phyloP scores from a whole-genome alignment of 2,113 vertebrate genomes.

The Tylochromis polylepis region DNA sequence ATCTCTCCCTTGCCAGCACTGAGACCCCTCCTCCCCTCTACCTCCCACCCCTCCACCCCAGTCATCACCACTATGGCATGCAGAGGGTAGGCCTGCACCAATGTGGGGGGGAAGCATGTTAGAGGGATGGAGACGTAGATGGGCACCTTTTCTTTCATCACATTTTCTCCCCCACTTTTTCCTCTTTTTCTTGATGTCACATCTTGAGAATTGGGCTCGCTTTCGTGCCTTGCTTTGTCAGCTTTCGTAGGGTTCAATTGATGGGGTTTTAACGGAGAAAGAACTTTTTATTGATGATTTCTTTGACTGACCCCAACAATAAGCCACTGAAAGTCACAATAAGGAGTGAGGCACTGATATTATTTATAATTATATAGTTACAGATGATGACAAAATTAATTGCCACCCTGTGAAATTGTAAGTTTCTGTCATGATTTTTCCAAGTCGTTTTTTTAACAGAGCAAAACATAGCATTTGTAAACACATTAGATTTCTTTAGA shows the following conservation, averaged over 20 bases:
- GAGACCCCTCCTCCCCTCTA: conserved; percentile 93
- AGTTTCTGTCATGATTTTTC: background rate
- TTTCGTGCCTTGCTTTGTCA: background rate
- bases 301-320: fast-evolving
- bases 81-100: conserved; percentile 80
- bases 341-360: background rate
- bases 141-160: background rate
- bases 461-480: background rate
- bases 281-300: background rate
- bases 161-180: background rate
- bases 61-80: conserved; percentile 83
- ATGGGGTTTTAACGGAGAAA: background rate
- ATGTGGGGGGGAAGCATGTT: background rate
- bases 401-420: background rate
- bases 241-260: background rate
- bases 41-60: conserved; percentile 73
- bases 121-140: background rate
- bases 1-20: conserved; percentile 89
- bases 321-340: background rate
- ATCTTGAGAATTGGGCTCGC: background rate
- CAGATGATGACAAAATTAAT: background rate
- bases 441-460: no score
- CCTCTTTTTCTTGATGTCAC: background rate
- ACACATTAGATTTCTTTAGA: background rate
- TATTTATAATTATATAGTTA: background rate